These are phyloP conservation scores for Aleiodes leptofemur DNA, from an alignment of 2,888 invertebrate species.

Conservation along the genomic window DNA sequence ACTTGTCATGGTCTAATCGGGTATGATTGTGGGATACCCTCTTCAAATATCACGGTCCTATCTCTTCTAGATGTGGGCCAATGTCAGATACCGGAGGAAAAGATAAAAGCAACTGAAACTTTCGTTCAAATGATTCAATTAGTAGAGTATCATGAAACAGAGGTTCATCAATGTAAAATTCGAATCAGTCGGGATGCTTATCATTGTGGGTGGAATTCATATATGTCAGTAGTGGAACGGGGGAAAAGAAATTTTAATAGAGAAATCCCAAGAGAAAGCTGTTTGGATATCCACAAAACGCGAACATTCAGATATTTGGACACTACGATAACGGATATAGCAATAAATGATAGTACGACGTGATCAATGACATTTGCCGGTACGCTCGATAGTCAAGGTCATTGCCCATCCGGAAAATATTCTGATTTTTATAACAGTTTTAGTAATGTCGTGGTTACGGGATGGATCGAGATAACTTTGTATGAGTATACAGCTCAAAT, in stretches of 20 bases:
- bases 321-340: not conserved
- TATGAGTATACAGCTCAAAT: not conserved
- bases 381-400: too few relatives aligned
- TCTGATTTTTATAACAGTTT: not conserved
- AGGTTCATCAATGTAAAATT: not conserved
- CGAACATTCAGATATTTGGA: not conserved
- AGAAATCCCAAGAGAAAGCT: too few relatives aligned
- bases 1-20: too few relatives aligned
- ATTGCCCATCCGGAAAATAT: too few relatives aligned
- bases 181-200: not conserved
- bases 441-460: not conserved
- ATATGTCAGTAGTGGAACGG: too few relatives aligned
- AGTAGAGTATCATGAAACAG: not conserved
- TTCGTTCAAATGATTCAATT: constrained; percentile 3
- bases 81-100: not conserved
- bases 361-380: not conserved
- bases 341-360: too few relatives aligned
- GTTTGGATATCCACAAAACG: too few relatives aligned
- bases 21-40: too few relatives aligned
- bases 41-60: not conserved
- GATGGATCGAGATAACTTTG: not conserved
- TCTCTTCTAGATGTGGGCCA: constrained; percentile 1
- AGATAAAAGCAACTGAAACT: not conserved
- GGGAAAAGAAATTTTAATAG: too few relatives aligned
- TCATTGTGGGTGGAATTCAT: too few relatives aligned